These are phyloP conservation scores for Oryzias dopingdopingensis DNA, from an alignment of 2,797 vertebrate genomes.

Conservation along the genomic window DNA sequence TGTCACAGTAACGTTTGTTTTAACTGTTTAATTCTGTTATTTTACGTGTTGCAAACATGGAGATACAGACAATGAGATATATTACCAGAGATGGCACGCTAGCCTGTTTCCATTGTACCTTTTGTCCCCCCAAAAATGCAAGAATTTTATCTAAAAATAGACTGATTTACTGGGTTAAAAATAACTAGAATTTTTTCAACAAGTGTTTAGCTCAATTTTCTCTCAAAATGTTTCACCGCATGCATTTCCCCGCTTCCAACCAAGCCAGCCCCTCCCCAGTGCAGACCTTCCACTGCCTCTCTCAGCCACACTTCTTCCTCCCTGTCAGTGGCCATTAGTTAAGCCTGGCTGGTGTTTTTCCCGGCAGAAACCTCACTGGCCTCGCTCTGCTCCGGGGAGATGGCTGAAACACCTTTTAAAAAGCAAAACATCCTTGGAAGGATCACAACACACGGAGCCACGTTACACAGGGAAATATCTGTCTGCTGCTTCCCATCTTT, in stretches of 20 bases:
- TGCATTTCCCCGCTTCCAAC: not conserved
- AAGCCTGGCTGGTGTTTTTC: conserved; percentile 57
- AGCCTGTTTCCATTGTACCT: too few relatives aligned
- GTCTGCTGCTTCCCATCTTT: not conserved
- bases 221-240: conserved; percentile 1
- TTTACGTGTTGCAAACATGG: too few relatives aligned
- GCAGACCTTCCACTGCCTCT: conserved; percentile 26
- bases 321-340: conserved; percentile 70
- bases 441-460: conserved; percentile 26
- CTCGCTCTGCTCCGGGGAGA: conserved; percentile 29
- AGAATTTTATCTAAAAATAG: too few relatives aligned
- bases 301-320: conserved; percentile 50
- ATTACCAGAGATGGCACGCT: too few relatives aligned
- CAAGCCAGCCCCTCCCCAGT: not conserved
- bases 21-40: too few relatives aligned
- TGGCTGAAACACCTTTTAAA: conserved; percentile 57
- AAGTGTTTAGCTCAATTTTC: not conserved
- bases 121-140: too few relatives aligned
- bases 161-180: too few relatives aligned
- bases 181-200: too few relatives aligned
- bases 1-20: too few relatives aligned
- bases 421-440: conserved; percentile 55
- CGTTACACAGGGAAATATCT: conserved; percentile 12
- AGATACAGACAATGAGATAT: too few relatives aligned
- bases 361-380: conserved; percentile 49